Base-by-base conservation (phyloP, 2,113 vertebrate genomes). In the Hippopotamus amphibius region DNA sequence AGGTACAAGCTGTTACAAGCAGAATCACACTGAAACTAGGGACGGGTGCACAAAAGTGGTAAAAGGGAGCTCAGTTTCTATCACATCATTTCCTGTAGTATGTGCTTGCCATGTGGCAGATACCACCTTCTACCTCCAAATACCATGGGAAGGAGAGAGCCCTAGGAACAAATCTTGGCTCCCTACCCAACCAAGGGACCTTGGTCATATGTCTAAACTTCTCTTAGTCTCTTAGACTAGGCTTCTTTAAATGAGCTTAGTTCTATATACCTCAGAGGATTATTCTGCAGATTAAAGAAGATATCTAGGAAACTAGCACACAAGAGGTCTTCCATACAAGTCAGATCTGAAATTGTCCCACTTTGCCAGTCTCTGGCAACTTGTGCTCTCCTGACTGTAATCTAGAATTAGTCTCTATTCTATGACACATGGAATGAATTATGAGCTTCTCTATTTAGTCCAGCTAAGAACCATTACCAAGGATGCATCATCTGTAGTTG, bases 71-170 rank as follows among this genome's bases (percentile, higher is more conserved):
- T 83, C 9, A 50, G 4, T 86, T 80, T 57, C 57, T 69, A 15
- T 53, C 30, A 68, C 33, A 19, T 87, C 30, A 30, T 83, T 43
- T 87, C 59, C 61, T 83, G 28, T 46, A 46, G 19, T 77, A 17
- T 82, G 9, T 76, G 59, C 84, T 92, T 93, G 46, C 13, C 30
- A 24, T 33, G 37, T 87, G 55, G 43, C 17, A 37, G 33, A 50
- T 66, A 41, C 76, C 28, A 95, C 17, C 17, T 95, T 85, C 48
- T 46, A 22, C 28, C 92, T 90, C 41, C 77, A 85, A 93, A 82
- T 77, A 48, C 22, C n/a, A 53, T 41, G 69, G 19, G 50, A 81
- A 85, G 1, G 28, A 88, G n/a, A 55, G 79, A 8, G 28, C 16
- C 83, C 24, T n/a, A 41, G 15, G 16, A 72, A 55, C 19, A 33